Evolutionary conservation across 2,888 invertebrate species (phyloP), one percentile per base, ranked within the genome.

Genomic region (Eristalis intricaria): DNA sequence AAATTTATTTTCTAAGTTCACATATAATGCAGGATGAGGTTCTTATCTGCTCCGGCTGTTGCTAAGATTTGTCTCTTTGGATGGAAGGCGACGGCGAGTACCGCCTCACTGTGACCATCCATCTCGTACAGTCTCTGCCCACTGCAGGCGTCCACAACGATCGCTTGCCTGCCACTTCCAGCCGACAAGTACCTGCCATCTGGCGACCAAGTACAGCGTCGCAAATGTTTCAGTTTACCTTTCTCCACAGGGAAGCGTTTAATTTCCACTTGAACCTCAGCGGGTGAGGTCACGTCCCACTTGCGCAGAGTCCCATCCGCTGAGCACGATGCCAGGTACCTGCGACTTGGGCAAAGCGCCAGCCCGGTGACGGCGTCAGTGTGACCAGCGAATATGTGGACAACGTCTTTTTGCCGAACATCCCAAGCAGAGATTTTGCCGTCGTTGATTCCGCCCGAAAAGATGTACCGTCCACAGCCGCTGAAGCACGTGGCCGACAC

Each of bases 351-450:
- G 0, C 92, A 92, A 0, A 92, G 84, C 0, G 97, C 94, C 89
- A 99, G 92, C 10, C 97, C 98, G 13, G 99, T 99, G 7, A 99
- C 95, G 0, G 99, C 98, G 91, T 99, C 99, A 0, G 97, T 96
- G 91, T 99, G 99, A 0, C 99, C 99, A 89, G 96, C 95, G 91
- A 99, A 94, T 89, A 95, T 95, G 0, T 97, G 92, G 65, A 98
- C 93, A 80, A 97, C 96, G 91, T 97, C 97, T 91, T 96, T 96
- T 91, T 97, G 98, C 75, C 99, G 94, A 61, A 99, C 94, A 92
- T 99, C 99, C 99, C 99, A 99, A 0, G 99, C 96, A 94, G 99
- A 99, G 10, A 99, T 96, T 86, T 98, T 97, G 93, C 99, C 99
- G 8, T 19, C 19, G 92, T 99, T 99, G 76, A 99, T 96, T 4